Percentiles rank a stretch among this genome's conserved stretches.
phyloP scores from a whole-genome alignment of 2,888 invertebrate species.

The Oscheius onirici region DNA sequence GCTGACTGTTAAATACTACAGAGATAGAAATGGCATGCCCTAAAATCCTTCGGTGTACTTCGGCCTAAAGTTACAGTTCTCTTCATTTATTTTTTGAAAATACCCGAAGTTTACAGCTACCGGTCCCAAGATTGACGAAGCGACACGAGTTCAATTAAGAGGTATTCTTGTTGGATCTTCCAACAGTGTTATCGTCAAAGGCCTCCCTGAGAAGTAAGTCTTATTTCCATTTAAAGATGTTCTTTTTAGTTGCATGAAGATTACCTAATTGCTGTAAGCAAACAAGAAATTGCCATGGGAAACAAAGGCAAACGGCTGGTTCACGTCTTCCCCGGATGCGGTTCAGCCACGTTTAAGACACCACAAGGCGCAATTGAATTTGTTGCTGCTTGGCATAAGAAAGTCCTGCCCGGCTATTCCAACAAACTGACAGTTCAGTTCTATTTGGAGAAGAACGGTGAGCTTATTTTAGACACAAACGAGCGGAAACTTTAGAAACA shows the following conservation, averaged over 20 bases:
- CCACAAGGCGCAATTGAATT: background rate
- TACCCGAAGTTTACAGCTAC: background rate
- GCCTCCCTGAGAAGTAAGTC: too few species aligned
- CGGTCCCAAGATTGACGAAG: too few species aligned
- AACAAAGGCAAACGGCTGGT: constrained; percentile 4
- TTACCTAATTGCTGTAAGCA: background rate
- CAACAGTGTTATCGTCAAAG: too few species aligned
- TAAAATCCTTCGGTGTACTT: too few species aligned
- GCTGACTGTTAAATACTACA: background rate
- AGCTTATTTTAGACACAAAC: background rate
- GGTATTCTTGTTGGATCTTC: too few species aligned
- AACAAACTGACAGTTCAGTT: background rate
- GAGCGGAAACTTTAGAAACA: background rate
- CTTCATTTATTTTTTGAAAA: too few species aligned
- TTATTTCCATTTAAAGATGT: too few species aligned
- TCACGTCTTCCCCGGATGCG: background rate
- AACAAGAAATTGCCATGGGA: constrained; percentile 1
- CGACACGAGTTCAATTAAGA: too few species aligned
- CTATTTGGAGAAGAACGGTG: constrained; percentile 14
- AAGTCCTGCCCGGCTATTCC: background rate
- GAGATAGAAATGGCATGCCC: background rate
- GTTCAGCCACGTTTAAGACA: background rate
- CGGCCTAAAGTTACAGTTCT: too few species aligned
- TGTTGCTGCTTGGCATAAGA: background rate
- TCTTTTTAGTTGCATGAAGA: constrained; percentile 6